Base-by-base conservation (phyloP, 2,888 invertebrate genomes). In the Dryadula phaetusa region DNA sequence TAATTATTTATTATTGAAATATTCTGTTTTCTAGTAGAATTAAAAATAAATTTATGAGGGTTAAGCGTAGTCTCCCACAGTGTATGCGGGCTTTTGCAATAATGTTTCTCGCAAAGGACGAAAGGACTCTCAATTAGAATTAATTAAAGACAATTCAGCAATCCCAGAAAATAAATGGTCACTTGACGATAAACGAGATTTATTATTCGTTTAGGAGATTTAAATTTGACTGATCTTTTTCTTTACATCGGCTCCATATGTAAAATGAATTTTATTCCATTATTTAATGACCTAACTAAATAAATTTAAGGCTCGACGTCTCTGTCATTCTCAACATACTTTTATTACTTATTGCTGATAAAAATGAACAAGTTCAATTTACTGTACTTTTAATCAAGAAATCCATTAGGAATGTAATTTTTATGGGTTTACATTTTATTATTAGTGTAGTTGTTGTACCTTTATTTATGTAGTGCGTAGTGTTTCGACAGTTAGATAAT, bases 61-160 rank as follows among this genome's bases (percentile, higher is more conserved):
- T 79, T 79, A 78, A 72, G 77, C 79, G 44, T 77, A 74, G 78
- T 77, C 76, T 79, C 81, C 83, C 76, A 80, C 81, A 78, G 77
- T 69, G 70, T 75, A 92, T 92, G 91, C 92, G 92, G 92, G 92
- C 86, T 83, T 84, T 85, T 77, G 88, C 90, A 87, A 85, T 85
- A 85, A 84, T 80, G 83, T 83, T 84, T 80, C 82, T 84, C 77
- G 87, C 87, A 80, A 88, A 89, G 79, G 76, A 82, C 82, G 71
- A 79, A 84, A 87, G 84, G 85, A 86, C 90, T 79, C 89, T 90
- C 86, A 92, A 92, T 92, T 91, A 90, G 83, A 87, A 89, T 90
- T 90, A 90, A 92, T 92, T 91, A 91, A 87, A 89, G 90, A 90
- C 89, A 92, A 92, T 92, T 92, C 89, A 90, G 90, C 90, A 86